phyloP scores from a whole-genome alignment of 2,113 vertebrate species.

The Cepphus grylle region DNA sequence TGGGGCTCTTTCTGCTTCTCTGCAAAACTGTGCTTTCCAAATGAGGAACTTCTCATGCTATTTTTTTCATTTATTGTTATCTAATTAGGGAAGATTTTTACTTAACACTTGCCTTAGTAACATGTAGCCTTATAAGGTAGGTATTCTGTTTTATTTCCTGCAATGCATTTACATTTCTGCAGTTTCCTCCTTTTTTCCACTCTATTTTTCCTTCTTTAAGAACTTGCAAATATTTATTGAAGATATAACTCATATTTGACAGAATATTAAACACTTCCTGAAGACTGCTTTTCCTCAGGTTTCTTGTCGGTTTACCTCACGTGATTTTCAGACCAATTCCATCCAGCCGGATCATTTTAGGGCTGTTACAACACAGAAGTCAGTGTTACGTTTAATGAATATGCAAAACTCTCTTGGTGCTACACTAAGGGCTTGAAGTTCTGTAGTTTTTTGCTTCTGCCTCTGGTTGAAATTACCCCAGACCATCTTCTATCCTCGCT shows the following conservation, averaged over 20 bases:
- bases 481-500: not conserved
- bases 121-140: not conserved
- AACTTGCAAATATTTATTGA: not conserved
- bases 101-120: not conserved
- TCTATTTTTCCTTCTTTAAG: not conserved
- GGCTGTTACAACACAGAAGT: not conserved
- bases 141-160: slow-evolving; percentile 1
- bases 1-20: not conserved
- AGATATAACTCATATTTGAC: slow-evolving; percentile 47
- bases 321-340: not conserved
- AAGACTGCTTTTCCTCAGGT: not conserved
- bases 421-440: slow-evolving; percentile 29
- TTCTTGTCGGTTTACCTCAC: not conserved
- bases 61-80: not conserved
- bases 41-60: not conserved
- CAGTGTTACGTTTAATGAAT: not conserved
- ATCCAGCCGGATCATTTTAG: not conserved
- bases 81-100: not conserved
- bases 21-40: slow-evolving; percentile 18
- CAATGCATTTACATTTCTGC: not conserved
- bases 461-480: not conserved
- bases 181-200: not conserved
- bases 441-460: not conserved
- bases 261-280: slow-evolving; percentile 23
- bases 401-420: slow-evolving; percentile 21